phyloP scores from a whole-genome alignment of 1,140 invertebrate genomes.

The Camponotus pennsylvanicus region DNA sequence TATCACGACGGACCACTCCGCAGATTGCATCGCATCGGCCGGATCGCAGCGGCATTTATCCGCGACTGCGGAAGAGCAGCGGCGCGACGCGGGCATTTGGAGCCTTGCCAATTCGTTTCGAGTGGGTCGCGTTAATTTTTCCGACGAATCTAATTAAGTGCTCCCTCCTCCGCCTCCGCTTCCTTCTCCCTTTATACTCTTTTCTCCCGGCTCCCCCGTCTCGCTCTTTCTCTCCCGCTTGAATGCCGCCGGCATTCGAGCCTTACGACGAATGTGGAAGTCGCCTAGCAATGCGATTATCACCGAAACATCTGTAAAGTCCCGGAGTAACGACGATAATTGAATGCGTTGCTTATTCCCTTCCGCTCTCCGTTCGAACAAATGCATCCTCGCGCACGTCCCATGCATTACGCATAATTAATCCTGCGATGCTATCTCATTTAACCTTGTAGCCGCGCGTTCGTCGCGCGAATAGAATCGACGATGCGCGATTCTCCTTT shows the following conservation, averaged over 20 bases:
- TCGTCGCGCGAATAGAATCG: conserved; percentile 74
- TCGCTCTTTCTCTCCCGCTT: conserved; percentile 11
- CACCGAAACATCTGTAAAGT: conserved; percentile 77
- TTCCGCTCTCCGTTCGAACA: neutral
- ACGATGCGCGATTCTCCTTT: conserved; percentile 69
- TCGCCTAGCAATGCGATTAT: conserved; percentile 75
- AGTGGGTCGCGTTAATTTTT: conserved; percentile 66
- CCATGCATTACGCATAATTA: conserved; percentile 81
- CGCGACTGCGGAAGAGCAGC: conserved; percentile 64
- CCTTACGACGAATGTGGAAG: conserved; percentile 71
- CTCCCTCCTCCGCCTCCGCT: neutral
- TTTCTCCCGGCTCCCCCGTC: too few species aligned
- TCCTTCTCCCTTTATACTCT: neutral
- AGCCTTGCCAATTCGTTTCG: conserved; percentile 50
- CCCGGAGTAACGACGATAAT: conserved; percentile 77
- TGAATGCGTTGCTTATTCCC: conserved; percentile 71
- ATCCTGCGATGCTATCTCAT: conserved; percentile 77
- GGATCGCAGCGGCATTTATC: conserved; percentile 33
- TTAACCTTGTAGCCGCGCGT: conserved; percentile 69
- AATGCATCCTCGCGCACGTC: conserved; percentile 44
- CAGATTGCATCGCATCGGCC: conserved; percentile 30
- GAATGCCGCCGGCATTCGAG: conserved; percentile 72
- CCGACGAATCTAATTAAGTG: conserved; percentile 68
- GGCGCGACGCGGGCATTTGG: conserved; percentile 59
- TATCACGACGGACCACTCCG: conserved; percentile 30